phyloP scores from a whole-genome alignment of 2,797 vertebrate species.

The Malacoctenus gilli region DNA sequence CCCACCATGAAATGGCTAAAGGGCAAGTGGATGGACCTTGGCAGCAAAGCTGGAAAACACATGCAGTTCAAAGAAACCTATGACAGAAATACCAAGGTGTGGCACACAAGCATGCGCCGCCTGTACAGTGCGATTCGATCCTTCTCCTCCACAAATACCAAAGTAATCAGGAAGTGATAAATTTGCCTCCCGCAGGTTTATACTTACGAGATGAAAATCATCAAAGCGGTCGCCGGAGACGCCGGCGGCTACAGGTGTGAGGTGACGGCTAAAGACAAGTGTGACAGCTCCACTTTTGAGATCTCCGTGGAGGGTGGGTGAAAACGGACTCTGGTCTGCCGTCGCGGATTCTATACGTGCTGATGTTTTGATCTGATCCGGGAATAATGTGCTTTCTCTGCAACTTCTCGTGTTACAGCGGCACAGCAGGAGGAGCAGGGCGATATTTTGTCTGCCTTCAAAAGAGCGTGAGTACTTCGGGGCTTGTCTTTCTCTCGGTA shows the following conservation, averaged over 20 bases:
- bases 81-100: slow-evolving; percentile 87
- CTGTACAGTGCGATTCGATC: slow-evolving; percentile 7
- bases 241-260: slow-evolving; percentile 89
- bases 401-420: slow-evolving; percentile 73
- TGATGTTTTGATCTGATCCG: slow-evolving; percentile 47
- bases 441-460: slow-evolving; percentile 83
- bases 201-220: slow-evolving; percentile 85
- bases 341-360: slow-evolving; percentile 23
- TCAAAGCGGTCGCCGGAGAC: slow-evolving; percentile 81
- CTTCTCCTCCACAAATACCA: slow-evolving; percentile 1
- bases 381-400: slow-evolving; percentile 42
- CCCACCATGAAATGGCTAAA: slow-evolving; percentile 90
- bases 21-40: slow-evolving; percentile 91
- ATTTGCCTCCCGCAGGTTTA: slow-evolving; percentile 78
- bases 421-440: slow-evolving; percentile 55
- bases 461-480: slow-evolving; percentile 77
- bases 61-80: slow-evolving; percentile 87
- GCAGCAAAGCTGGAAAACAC: slow-evolving; percentile 87
- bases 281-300: slow-evolving; percentile 87
- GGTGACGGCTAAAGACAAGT: slow-evolving; percentile 87
- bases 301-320: slow-evolving; percentile 86
- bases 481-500: slow-evolving; percentile 24
- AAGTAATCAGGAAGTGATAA: slow-evolving; percentile 4
- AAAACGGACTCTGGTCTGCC: slow-evolving; percentile 19
- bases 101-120: background rate